phyloP scores from a whole-genome alignment of 2,797 vertebrate genomes.

The Smutsia gigantea region DNA sequence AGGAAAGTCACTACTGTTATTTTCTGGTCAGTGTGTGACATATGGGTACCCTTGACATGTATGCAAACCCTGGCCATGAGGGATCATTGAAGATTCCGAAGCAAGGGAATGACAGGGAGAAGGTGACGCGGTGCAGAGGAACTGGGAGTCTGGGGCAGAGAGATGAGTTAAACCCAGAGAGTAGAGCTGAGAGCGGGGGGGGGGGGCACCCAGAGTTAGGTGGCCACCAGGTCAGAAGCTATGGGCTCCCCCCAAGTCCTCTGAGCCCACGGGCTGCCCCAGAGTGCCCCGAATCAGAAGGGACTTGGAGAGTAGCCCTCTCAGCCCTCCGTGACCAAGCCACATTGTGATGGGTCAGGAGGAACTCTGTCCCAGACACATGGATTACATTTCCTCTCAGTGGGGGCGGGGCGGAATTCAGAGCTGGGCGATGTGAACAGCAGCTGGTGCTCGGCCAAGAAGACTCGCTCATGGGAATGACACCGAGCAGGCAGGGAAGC shows the following conservation, averaged over 20 bases:
- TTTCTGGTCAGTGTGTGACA: neutral
- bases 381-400: slow-evolving; percentile 13
- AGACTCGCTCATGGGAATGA: neutral
- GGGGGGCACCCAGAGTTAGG: neutral
- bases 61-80: too few relatives aligned
- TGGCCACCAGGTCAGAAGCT: neutral
- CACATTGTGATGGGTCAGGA: neutral
- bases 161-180: neutral
- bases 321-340: neutral
- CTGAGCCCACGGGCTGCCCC: neutral
- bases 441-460: neutral
- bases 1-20: neutral
- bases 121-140: neutral
- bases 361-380: slow-evolving; percentile 5
- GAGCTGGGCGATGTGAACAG: neutral
- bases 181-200: neutral
- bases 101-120: neutral
- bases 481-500: neutral
- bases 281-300: neutral
- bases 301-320: neutral
- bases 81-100: neutral
- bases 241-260: neutral
- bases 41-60: neutral
- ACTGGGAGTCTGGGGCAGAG: neutral
- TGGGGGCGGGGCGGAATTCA: neutral